These are phyloP conservation scores for Caenorhabditis sp. DNA, from an alignment of 2,888 invertebrate species.

Conservation along the genomic window DNA sequence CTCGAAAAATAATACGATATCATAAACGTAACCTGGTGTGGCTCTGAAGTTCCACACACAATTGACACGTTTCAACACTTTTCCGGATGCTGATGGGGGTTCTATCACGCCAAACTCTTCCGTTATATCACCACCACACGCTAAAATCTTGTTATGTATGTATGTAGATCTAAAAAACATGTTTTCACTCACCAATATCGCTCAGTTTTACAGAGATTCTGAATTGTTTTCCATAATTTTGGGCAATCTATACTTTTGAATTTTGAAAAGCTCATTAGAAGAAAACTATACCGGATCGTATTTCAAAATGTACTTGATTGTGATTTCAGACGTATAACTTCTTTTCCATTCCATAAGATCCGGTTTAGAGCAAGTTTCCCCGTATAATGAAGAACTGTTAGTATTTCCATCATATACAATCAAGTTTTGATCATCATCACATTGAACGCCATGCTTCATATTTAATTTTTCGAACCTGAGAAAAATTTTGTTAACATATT, in stretches of 20 bases:
- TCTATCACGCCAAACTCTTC: constrained; percentile 51
- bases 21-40: constrained; percentile 58
- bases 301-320: too few relatives aligned
- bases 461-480: too few relatives aligned
- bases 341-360: too few relatives aligned
- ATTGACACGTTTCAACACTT: constrained; percentile 45
- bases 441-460: too few relatives aligned
- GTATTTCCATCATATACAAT: too few relatives aligned
- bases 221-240: constrained; percentile 4
- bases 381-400: too few relatives aligned
- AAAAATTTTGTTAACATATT: too few relatives aligned
- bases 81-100: constrained; percentile 57
- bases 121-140: constrained; percentile 62
- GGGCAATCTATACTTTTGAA: background rate
- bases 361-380: too few relatives aligned
- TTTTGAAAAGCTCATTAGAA: too few relatives aligned
- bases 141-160: constrained; percentile 15
- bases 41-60: constrained; percentile 64
- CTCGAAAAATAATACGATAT: constrained; percentile 55
- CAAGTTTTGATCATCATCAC: too few relatives aligned
- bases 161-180: background rate
- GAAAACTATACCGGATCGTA: too few relatives aligned
- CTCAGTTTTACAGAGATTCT: constrained; percentile 44
- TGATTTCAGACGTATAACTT: too few relatives aligned
- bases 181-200: constrained; percentile 32